A percentile compares a stretch with the other conserved stretches of the same genome.
Conservation (phyloP, 2,797 vertebrate genomes). For the Novumbra hubbsi region DNA sequence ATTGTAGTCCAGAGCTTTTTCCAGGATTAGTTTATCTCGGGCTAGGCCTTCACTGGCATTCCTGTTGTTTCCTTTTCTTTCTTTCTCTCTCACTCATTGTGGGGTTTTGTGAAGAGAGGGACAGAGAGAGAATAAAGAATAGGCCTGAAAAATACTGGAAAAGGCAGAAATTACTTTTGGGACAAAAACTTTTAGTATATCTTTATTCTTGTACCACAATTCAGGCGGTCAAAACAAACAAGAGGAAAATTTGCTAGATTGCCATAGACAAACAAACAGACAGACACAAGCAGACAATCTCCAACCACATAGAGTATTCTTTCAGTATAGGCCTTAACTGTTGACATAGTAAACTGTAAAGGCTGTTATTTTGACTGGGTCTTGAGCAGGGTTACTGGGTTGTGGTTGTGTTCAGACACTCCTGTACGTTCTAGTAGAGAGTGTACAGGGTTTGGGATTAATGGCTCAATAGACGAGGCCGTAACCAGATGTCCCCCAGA, state of each 20-base stretch:
- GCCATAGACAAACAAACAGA: constrained; percentile 31
- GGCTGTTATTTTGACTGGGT: constrained; percentile 28
- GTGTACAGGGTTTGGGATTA: not conserved
- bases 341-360: constrained; percentile 40
- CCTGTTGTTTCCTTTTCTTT: constrained; percentile 29
- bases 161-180: constrained; percentile 17
- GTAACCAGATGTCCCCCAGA: constrained; percentile 23
- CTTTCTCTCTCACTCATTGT: constrained; percentile 25
- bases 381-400: constrained; percentile 10
- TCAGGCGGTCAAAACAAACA: constrained; percentile 3
- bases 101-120: constrained; percentile 28
- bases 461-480: constrained; percentile 3
- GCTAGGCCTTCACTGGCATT: constrained; percentile 41
- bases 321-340: constrained; percentile 32
- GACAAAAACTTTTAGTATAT: constrained; percentile 23
- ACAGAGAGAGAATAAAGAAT: constrained; percentile 27
- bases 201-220: constrained; percentile 25
- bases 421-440: constrained; percentile 8
- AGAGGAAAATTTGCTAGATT: constrained; percentile 8
- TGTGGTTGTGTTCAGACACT: constrained; percentile 15
- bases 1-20: constrained; percentile 50
- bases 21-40: constrained; percentile 35
- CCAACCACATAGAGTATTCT: constrained; percentile 23
- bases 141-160: constrained; percentile 38
- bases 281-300: constrained; percentile 57